Conservation (phyloP, 1,140 invertebrate genomes). For the Gonatopus flavifemur region DNA sequence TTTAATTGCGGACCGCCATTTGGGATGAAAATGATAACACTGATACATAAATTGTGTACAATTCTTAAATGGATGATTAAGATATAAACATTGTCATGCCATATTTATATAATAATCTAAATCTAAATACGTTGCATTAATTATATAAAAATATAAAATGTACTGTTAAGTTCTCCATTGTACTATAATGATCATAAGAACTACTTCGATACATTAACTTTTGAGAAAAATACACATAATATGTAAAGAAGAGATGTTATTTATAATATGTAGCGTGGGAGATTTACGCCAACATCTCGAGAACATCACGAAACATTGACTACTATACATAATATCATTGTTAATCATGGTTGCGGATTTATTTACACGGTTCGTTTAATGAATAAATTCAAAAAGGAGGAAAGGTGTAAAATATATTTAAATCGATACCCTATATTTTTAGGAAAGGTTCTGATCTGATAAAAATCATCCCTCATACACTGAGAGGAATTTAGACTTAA, state of each 20-base stretch:
- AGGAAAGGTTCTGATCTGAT: too few species aligned
- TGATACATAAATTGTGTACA: too few species aligned
- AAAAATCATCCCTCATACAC: too few species aligned
- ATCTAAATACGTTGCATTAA: too few species aligned
- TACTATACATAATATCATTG: conserved; percentile 36
- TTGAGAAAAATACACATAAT: conserved; percentile 16
- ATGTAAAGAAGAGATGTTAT: conserved; percentile 5
- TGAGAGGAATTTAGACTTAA: too few species aligned
- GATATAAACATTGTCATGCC: too few species aligned
- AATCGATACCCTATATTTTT: conserved; percentile 23
- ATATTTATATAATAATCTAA: too few species aligned
- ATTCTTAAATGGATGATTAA: too few species aligned
- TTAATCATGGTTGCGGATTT: conserved; percentile 37
- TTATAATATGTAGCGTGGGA: conserved; percentile 5
- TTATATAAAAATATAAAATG: conserved; percentile 27
- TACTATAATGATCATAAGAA: conserved; percentile 23
- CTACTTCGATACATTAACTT: conserved; percentile 20
- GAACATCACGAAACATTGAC: conserved; percentile 28
- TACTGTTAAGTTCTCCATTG: conserved; percentile 24
- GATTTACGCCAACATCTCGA: neutral
- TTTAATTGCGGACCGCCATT: too few species aligned
- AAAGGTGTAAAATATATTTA: conserved; percentile 39
- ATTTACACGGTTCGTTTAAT: conserved; percentile 36
- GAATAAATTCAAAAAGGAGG: conserved; percentile 37
- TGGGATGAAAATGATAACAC: too few species aligned